Base-by-base conservation (phyloP, 2,888 invertebrate genomes). In the Pollenia angustigena region DNA sequence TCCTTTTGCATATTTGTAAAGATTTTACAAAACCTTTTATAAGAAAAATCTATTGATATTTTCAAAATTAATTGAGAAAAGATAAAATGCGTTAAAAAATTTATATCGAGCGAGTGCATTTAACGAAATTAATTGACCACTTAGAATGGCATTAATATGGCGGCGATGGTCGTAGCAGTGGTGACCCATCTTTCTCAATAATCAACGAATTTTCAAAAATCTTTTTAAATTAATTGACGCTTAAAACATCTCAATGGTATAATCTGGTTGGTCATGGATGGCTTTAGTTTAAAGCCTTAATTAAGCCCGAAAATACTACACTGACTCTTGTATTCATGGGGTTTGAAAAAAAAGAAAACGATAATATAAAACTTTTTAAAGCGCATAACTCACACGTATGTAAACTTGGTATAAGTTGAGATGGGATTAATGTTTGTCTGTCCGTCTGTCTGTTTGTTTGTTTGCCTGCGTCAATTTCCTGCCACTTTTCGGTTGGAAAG, bases 341-440 rank as follows among this genome's bases (percentile, higher is more conserved):
- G 68, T 82, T 85, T 69, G 62, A 32, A 32, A 32, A 32, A 32
- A 79, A 86, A 82, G 52, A 18, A 69, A 74, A 78, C 66, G 78
- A 84, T 72, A 72, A 60, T 58, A 68, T 66, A 74, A 32, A 84
- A 69, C 50, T 85, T 87, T 88, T 87, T 48, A 78, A 80, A 84
- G 81, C 87, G 87, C 87, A 88, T 88, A 88, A 87, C 87, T 87
- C 85, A 88, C 88, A 82, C 81, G 80, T 86, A 76, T 68, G 60
- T 74, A 72, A 66, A 72, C 60, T 80, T 58, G 16, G 76, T 62
- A 42, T 44, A 32, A 32, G 16, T 40, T 58, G 68, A 50, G 14
- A 52, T 40, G 64, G 32, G n/a, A 50, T 50, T 46, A 54, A 52
- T 60, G 52, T 80, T 80, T 32, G 32, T 12, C 58, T 42, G 40